These are phyloP conservation scores for Ophion costatus DNA, from an alignment of 2,888 invertebrate species.

Conservation along the genomic window DNA sequence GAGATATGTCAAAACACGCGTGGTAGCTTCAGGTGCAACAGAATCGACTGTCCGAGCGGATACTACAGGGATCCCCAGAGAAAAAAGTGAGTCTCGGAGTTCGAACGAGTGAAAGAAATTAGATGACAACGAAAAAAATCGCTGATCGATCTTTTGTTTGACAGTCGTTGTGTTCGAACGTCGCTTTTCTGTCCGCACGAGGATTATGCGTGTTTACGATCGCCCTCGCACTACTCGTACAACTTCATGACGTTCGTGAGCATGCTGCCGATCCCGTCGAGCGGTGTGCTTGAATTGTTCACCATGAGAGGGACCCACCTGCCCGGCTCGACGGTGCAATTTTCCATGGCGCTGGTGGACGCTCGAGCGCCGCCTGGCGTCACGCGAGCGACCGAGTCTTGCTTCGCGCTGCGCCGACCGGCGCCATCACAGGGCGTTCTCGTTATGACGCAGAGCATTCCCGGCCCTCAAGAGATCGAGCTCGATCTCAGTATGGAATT, in stretches of 20 bases:
- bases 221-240: constrained; percentile 94
- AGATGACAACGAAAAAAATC: not conserved
- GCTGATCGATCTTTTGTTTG: not conserved
- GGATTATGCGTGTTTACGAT: constrained; percentile 90
- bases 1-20: constrained; percentile 95
- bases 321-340: constrained; percentile 89
- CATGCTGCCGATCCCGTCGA: constrained; percentile 88
- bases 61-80: constrained; percentile 91
- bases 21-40: constrained; percentile 94
- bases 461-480: constrained; percentile 96
- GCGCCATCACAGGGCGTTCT: constrained; percentile 89
- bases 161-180: constrained; percentile 92
- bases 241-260: constrained; percentile 97
- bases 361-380: constrained; percentile 88
- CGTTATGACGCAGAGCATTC: constrained; percentile 89
- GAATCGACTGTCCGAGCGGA: constrained; percentile 93
- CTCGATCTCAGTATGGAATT: constrained; percentile 94
- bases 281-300: constrained; percentile 90
- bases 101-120: not conserved
- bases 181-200: constrained; percentile 89
- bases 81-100: constrained; percentile 89
- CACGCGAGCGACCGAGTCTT: constrained; percentile 85
- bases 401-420: constrained; percentile 85
- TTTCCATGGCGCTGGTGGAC: constrained; percentile 89
- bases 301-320: constrained; percentile 93